Base-by-base conservation (phyloP, 1,140 invertebrate genomes). In the Drosophila eugracilis region DNA sequence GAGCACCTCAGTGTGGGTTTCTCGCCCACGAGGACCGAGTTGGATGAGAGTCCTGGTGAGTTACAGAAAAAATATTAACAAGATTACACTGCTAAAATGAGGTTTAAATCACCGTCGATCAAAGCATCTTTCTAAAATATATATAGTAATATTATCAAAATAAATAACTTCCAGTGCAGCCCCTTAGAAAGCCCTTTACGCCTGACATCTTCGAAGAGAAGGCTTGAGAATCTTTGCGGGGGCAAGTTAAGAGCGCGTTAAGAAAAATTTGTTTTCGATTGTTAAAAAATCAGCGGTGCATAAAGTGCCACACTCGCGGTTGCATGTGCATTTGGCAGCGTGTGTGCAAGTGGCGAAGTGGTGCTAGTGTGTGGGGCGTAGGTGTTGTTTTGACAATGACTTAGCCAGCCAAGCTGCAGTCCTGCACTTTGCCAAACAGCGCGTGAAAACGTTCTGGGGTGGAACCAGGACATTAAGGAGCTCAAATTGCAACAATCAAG, bases 41-140 rank as follows among this genome's bases (percentile, higher is more conserved):
- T 91, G 66, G 88, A 90, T 62, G 90, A 91, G 65, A 92, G 91
- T 90, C 91, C 91, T 32, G 91, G 91, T 92, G 86, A 92, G 91
- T 72, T 21, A 5, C 36, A 58, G 45, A 72, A 66, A 42, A 59
- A 48, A 58, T 59, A 66, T 65, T 71, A 67, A 44, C 30, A 74
- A 74, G 58, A 58, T 41, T 65, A 53, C 45, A 59, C 30, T 6
- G n/a, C n/a, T n/a, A n/a, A n/a, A n/a, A n/a, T n/a, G n/a, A n/a
- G n/a, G n/a, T n/a, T n/a, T n/a, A n/a, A n/a, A n/a, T n/a, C n/a
- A n/a, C n/a, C n/a, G n/a, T n/a, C n/a, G n/a, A n/a, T n/a, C n/a
- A n/a, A n/a, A n/a, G n/a, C n/a, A n/a, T n/a, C n/a, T n/a, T 30
- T 32, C 30, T 12, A 12, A 32, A 32, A 4, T 10, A n/a, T n/a